Evolutionary conservation across 2,113 vertebrate genomes (phyloP), one percentile per base, ranked within the genome.

Genomic region (Hassar affinis): DNA sequence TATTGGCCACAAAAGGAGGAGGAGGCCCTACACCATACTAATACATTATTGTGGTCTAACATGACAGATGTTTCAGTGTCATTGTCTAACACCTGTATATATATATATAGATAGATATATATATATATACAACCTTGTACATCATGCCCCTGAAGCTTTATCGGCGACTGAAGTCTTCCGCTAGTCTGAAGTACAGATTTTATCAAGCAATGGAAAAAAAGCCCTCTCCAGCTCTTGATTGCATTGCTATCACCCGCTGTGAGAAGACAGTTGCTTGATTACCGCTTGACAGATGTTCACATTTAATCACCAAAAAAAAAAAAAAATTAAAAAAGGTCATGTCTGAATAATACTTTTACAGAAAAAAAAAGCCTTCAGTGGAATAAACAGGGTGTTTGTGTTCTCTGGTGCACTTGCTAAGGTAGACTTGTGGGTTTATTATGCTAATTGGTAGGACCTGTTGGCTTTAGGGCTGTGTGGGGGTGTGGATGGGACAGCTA

Each of bases 221-320:
- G 0, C 59, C 66, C 0, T 69, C 66, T 74, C n/a, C 27, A n/a
- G 6, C 76, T 35, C 57, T 66, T 54, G 81, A 83, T 83, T 82
- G 74, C 54, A 30, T 78, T 82, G 30, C 30, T 25, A 38, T 79
- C 64, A 74, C 74, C 66, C 49, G 12, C 64, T 64, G 33, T 79
- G n/a, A 86, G 49, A 51, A 74, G 0, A 51, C 59, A 75, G 59
- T 64, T 56, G 42, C 51, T 42, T 56, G 56, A 83, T 86, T 83
- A 74, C 45, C 7, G 47, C 47, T 42, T 83, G 81, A 77, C 69
- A 52, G 66, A 69, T 56, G 47, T 83, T 86, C 57, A 74, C 35
- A 61, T 82, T 72, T 72, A 82, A 71, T 51, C n/a, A n/a, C 56
- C 47, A 38, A 25, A 12, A 47, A 52, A 78, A 77, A n/a, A n/a